Conservation (phyloP, 2,113 vertebrate species). For the Eulemur macaco region DNA sequence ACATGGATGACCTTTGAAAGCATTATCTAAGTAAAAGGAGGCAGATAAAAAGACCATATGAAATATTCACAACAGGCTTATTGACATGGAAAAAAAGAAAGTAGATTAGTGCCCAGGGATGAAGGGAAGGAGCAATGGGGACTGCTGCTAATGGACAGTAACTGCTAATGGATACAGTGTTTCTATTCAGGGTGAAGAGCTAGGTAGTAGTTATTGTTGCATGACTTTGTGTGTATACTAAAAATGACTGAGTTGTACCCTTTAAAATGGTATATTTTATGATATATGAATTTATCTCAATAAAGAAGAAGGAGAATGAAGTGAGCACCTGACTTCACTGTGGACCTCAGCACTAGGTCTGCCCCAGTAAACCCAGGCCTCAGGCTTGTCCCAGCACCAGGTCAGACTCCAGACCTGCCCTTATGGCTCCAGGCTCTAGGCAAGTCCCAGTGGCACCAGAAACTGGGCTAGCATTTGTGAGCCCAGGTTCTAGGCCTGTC, state of each 20-base stretch:
- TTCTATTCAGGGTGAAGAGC: not conserved
- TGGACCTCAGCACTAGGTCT: not conserved
- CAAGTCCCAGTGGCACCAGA: not conserved
- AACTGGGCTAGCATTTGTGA: not conserved
- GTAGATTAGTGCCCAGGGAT: not conserved
- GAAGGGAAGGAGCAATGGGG: not conserved
- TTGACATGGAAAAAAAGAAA: not conserved
- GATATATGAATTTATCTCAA: not conserved
- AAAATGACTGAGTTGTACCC: not conserved
- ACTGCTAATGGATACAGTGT: not conserved
- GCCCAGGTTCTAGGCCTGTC: too few species aligned
- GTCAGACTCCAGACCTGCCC: not conserved
- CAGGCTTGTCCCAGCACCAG: not conserved
- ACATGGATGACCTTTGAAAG: not conserved
- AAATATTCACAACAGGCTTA: conserved; percentile 25
- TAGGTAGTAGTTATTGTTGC: not conserved
- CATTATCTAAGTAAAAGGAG: not conserved
- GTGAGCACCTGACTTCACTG: not conserved
- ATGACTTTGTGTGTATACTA: conserved; percentile 5
- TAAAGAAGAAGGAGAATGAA: not conserved
- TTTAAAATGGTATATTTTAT: not conserved
- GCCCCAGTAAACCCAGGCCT: not conserved
- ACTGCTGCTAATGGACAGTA: not conserved
- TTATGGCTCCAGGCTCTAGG: not conserved
- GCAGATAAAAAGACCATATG: not conserved